Conservation (phyloP, 2,888 invertebrate species). For the Brachypterus glaber region DNA sequence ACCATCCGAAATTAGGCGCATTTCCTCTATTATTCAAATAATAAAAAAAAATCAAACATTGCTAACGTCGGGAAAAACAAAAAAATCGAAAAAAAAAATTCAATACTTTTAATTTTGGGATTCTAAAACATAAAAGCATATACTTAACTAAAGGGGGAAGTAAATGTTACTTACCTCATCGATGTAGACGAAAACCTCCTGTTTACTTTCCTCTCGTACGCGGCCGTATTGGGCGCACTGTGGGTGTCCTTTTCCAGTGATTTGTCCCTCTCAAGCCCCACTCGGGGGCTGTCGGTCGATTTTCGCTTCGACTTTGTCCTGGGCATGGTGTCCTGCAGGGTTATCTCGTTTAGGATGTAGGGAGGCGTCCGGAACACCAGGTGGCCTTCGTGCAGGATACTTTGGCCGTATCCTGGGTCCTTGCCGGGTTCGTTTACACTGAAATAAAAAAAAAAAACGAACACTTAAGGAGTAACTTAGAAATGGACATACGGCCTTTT, state of each 20-base stretch:
- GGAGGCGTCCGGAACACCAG: constrained; percentile 86
- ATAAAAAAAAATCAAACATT: too few species aligned
- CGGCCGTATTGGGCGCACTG: constrained; percentile 38
- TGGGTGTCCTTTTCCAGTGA: constrained; percentile 24
- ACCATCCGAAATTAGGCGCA: too few species aligned
- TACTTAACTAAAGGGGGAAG: constrained; percentile 15
- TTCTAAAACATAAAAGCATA: too few species aligned
- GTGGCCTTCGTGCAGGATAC: constrained; percentile 77
- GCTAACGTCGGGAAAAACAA: too few species aligned
- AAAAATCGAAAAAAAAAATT: too few species aligned
- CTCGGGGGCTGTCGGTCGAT: constrained; percentile 25
- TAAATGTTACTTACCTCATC: constrained; percentile 38
- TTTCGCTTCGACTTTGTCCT: constrained; percentile 16
- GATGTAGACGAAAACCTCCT: constrained; percentile 57
- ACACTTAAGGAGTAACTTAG: constrained; percentile 2
- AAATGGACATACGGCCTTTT: too few species aligned
- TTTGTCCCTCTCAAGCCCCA: constrained; percentile 24
- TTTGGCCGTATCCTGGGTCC: constrained; percentile 90
- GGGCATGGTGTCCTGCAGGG: constrained; percentile 54
- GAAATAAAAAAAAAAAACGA: constrained; percentile 20
- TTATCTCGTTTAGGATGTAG: constrained; percentile 68
- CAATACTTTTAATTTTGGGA: too few species aligned
- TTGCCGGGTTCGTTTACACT: constrained; percentile 66
- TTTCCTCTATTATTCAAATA: too few species aligned
- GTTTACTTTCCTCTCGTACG: constrained; percentile 35